Base-by-base conservation (phyloP, 2,797 vertebrate species). In the Gouania willdenowi region DNA sequence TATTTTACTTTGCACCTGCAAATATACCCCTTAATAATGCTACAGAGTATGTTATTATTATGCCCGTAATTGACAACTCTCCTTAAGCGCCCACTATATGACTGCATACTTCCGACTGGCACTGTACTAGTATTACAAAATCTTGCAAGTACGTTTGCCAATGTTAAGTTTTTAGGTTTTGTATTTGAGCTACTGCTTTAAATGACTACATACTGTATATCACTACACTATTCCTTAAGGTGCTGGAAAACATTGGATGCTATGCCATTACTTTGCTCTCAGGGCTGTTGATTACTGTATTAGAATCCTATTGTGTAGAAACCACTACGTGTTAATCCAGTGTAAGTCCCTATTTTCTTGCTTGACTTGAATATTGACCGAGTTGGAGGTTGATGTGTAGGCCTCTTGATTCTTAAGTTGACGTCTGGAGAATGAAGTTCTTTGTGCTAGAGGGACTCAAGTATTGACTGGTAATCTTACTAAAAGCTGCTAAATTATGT, bases 311-410 rank as follows among this genome's bases (percentile, higher is more conserved):
- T 78, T 81, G 68, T 82, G 31, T 66, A 36, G 47, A 62, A 71
- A 64, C 65, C 45, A 54, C 28, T 55, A 53, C 37, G 13, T 43
- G 48, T 41, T 81, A 81, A 85, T 78, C 62, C 70, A 69, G 40
- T 23, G 2, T 40, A 66, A 75, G 15, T 71, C 50, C 35, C 22
- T 31, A 31, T 35, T 44, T 11, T 15, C 3, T 52, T 26, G 18
- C 24, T 7, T 37, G 56, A 47, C 48, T 61, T 49, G 16, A 51
- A 36, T 73, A 70, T 73, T 67, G 71, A 77, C 66, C 35, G 65
- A 43, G 51, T 61, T 71, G 37, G 26, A 60, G 28, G 63, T 56
- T 67, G 67, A 52, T 49, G 50, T 54, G 44, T 51, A 45, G 59
- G 40, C 49, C 37, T 35, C 68, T 72, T 67, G 51, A 66, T 65